Percentiles rank a stretch among this genome's conserved stretches.
phyloP scores from a whole-genome alignment of 2,113 vertebrate species.

The Rafetus swinhoei region DNA sequence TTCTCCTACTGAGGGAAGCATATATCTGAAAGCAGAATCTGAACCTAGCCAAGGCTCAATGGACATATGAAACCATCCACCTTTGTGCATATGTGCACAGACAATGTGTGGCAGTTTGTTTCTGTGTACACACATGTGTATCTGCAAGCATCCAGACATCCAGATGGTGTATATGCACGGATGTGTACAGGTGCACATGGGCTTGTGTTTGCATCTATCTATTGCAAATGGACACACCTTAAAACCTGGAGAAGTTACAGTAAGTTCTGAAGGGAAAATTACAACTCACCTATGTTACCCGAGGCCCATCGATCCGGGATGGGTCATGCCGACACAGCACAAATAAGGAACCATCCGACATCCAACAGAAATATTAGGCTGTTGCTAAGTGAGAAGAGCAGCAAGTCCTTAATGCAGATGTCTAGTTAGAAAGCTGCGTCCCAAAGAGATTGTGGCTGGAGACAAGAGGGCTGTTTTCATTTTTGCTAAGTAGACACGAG shows the following conservation, averaged over 20 bases:
- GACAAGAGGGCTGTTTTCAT: not conserved
- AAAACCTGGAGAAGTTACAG: not conserved
- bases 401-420: not conserved
- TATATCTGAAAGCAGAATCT: not conserved
- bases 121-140: not conserved
- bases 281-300: not conserved
- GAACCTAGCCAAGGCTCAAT: not conserved
- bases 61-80: not conserved
- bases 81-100: not conserved
- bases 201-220: not conserved
- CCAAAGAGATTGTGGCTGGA: not conserved
- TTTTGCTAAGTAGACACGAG: not conserved
- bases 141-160: not conserved
- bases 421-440: not conserved
- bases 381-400: not conserved
- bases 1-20: not conserved
- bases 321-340: not conserved
- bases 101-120: not conserved
- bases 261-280: conserved; percentile 16
- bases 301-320: not conserved
- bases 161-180: not conserved
- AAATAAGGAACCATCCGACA: not conserved
- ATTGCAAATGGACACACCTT: not conserved
- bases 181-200: not conserved
- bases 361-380: not conserved